Evolutionary conservation across 2,113 vertebrate species (phyloP).

Genomic region (Mystacornis crossleyi): DNA sequence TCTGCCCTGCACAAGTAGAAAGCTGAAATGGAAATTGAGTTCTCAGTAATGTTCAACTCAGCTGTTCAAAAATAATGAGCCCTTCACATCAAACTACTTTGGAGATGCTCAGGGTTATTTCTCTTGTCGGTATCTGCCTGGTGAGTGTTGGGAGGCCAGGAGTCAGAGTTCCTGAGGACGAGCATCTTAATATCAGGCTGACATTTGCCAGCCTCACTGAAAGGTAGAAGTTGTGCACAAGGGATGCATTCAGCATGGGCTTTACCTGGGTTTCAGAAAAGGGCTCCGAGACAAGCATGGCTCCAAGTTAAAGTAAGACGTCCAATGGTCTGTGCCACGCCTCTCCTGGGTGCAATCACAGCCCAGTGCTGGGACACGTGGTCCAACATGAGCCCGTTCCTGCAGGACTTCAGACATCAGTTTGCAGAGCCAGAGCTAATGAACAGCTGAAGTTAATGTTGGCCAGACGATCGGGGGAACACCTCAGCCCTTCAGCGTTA

Average conservation of each 20-base stretch:
- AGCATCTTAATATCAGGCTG: neutral
- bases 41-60: neutral
- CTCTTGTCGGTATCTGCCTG: rapidly evolving
- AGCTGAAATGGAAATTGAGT: neutral
- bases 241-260: neutral
- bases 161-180: rapidly evolving
- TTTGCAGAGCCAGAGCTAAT: neutral
- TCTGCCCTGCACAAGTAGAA: neutral
- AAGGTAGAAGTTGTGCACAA: neutral
- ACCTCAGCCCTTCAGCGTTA: neutral
- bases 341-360: neutral
- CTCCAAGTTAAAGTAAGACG: neutral
- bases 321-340: neutral
- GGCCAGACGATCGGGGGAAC: neutral
- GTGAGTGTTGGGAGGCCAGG: neutral
- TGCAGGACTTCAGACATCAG: neutral
- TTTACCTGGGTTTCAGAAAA: neutral
- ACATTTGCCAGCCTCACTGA: neutral
- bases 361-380: rapidly evolving
- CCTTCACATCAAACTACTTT: neutral
- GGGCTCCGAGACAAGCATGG: neutral
- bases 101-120: neutral
- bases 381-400: neutral
- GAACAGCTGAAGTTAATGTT: neutral
- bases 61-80: neutral